Percentiles rank a stretch among this genome's conserved stretches.
Conservation (phyloP, 2,797 vertebrate species). For the Mormyrops boulengeri region DNA sequence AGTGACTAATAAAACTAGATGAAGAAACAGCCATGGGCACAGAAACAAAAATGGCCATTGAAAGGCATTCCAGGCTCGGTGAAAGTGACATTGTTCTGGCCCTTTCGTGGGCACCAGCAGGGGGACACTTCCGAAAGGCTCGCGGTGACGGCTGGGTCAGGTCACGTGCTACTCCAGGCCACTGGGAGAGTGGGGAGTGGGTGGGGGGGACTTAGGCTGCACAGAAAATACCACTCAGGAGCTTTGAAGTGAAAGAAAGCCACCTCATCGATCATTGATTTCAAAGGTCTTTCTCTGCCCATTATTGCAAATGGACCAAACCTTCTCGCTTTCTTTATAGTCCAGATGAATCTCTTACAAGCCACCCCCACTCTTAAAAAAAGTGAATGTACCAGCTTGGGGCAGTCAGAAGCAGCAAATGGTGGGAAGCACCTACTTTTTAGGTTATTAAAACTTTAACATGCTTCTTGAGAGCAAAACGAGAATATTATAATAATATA, state of each 20-base stretch:
- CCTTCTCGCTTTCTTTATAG: conserved; percentile 32
- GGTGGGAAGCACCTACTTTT: conserved; percentile 23
- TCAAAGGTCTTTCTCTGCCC: conserved; percentile 48
- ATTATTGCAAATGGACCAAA: conserved; percentile 17
- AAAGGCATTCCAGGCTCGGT: conserved; percentile 54
- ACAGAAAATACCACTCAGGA: conserved; percentile 41
- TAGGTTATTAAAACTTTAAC: neutral
- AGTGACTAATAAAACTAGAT: conserved; percentile 63
- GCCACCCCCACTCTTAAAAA: conserved; percentile 18
- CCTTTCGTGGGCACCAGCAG: conserved; percentile 62
- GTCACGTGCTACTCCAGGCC: conserved; percentile 54
- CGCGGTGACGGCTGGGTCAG: conserved; percentile 60
- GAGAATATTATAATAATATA: neutral
- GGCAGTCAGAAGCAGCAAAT: conserved; percentile 25
- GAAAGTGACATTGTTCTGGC: conserved; percentile 77
- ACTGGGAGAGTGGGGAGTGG: conserved; percentile 44
- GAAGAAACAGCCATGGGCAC: conserved; percentile 59
- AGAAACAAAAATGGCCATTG: conserved; percentile 52
- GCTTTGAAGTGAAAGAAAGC: conserved; percentile 85
- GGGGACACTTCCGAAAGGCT: conserved; percentile 60
- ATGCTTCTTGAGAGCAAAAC: neutral
- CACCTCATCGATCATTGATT: conserved; percentile 91
- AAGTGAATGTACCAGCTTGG: neutral
- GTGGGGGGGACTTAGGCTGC: conserved; percentile 39
- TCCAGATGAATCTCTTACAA: conserved; percentile 50